A percentile compares a stretch with the other conserved stretches of the same genome.
These are phyloP conservation scores for Semaprochilodus insignis DNA, from an alignment of 2,797 vertebrate species.

Conservation along the genomic window DNA sequence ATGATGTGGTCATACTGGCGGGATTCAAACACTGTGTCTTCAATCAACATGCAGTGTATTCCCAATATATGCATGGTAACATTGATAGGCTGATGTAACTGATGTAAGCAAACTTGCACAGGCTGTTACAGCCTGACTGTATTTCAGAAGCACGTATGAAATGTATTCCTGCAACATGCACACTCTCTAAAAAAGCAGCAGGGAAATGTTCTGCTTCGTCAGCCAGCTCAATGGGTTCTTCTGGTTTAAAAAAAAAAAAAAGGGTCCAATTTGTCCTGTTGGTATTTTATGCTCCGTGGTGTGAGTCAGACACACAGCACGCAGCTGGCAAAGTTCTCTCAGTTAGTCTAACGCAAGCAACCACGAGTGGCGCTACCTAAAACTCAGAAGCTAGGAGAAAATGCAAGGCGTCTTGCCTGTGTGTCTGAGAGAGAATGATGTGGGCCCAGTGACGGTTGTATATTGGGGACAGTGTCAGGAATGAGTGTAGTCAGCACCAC, in stretches of 20 bases:
- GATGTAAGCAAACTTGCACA: neutral
- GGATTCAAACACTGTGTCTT: neutral
- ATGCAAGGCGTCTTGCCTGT: neutral
- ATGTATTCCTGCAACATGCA: no score
- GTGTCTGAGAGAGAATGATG: neutral
- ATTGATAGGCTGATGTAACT: neutral
- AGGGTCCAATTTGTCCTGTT: neutral
- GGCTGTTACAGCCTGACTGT: no score
- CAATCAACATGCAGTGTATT: no score
- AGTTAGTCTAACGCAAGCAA: neutral
- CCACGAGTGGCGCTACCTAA: neutral
- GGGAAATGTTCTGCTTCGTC: neutral
- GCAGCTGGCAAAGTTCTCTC: neutral
- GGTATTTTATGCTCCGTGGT: neutral
- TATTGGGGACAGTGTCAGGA: neutral
- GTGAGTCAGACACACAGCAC: neutral
- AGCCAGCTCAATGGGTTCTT: no score
- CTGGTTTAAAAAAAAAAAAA: neutral
- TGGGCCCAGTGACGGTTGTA: neutral
- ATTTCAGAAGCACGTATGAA: no score
- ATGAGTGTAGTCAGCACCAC: conserved; percentile 28
- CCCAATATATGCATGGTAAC: neutral
- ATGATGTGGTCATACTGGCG: no score
- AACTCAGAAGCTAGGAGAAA: neutral
- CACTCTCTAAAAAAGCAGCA: no score